These are phyloP conservation scores for Agrotis puta DNA, from an alignment of 2,888 invertebrate genomes.

Conservation along the genomic window DNA sequence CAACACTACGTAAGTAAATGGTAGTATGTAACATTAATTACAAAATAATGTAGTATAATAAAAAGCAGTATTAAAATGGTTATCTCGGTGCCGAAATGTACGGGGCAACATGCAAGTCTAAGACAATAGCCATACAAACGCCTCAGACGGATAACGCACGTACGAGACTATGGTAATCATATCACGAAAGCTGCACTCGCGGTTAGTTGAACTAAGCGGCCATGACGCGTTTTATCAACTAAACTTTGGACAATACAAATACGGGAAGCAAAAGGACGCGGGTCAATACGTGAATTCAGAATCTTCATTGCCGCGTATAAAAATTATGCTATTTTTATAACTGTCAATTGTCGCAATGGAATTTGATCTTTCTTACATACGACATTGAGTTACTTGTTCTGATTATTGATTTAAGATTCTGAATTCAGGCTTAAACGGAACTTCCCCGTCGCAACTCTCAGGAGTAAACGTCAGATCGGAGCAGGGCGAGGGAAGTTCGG, in stretches of 20 bases:
- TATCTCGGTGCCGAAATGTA: constrained; percentile 67
- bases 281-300: constrained; percentile 28
- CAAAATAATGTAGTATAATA: constrained; percentile 10
- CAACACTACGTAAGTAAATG: background rate
- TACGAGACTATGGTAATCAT: constrained; percentile 50
- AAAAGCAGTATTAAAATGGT: constrained; percentile 43
- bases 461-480: background rate
- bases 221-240: constrained; percentile 40
- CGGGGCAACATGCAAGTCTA: constrained; percentile 71
- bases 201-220: constrained; percentile 61
- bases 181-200: constrained; percentile 59
- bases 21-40: background rate
- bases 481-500: constrained; percentile 8
- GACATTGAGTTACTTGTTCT: background rate
- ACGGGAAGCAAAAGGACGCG: constrained; percentile 19
- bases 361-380: background rate
- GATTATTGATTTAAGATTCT: constrained; percentile 16
- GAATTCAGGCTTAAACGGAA: constrained; percentile 23
- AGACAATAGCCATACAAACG: constrained; percentile 63
- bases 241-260: constrained; percentile 41
- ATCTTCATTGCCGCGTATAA: background rate
- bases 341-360: background rate
- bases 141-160: constrained; percentile 49
- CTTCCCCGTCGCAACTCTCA: constrained; percentile 9
- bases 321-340: background rate